Evolutionary conservation across 2,888 invertebrate genomes (phyloP).

Genomic region (Acrocera orbiculus): DNA sequence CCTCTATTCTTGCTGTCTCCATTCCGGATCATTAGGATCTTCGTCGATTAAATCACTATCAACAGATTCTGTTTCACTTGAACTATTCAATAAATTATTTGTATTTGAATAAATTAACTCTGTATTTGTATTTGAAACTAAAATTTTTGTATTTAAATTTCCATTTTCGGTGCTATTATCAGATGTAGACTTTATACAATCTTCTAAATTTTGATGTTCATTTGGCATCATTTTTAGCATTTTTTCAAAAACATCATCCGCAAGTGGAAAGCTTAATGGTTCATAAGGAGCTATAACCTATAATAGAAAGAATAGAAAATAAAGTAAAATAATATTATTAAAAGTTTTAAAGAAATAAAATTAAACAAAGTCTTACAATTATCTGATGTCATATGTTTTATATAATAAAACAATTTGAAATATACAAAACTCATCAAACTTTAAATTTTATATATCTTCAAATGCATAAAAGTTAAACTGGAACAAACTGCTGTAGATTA

Average conservation of each 20-base stretch:
- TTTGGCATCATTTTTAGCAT: slow-evolving; percentile 55
- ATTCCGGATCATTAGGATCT: slow-evolving; percentile 74
- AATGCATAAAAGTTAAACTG: too few relatives aligned
- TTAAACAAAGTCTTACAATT: too few relatives aligned
- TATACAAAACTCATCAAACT: too few relatives aligned
- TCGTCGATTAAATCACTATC: slow-evolving; percentile 48
- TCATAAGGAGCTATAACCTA: slow-evolving; percentile 57
- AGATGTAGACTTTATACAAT: slow-evolving; percentile 13
- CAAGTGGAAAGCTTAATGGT: slow-evolving; percentile 53
- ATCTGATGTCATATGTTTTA: too few relatives aligned
- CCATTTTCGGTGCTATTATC: slow-evolving; percentile 8
- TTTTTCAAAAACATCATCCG: slow-evolving; percentile 46
- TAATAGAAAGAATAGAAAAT: slow-evolving; percentile 15
- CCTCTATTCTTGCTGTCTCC: slow-evolving; percentile 35
- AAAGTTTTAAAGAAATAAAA: too few relatives aligned
- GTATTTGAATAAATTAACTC: not conserved
- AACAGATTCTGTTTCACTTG: slow-evolving; percentile 19
- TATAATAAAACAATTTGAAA: too few relatives aligned
- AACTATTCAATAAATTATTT: slow-evolving; percentile 8
- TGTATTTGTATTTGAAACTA: too few relatives aligned
- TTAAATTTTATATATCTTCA: too few relatives aligned
- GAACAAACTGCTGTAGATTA: too few relatives aligned
- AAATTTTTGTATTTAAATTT: not conserved
- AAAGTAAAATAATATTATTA: too few relatives aligned
- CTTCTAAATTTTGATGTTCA: slow-evolving; percentile 32